Base-by-base conservation (phyloP, 2,888 invertebrate species). In the Diarsia mendica region DNA sequence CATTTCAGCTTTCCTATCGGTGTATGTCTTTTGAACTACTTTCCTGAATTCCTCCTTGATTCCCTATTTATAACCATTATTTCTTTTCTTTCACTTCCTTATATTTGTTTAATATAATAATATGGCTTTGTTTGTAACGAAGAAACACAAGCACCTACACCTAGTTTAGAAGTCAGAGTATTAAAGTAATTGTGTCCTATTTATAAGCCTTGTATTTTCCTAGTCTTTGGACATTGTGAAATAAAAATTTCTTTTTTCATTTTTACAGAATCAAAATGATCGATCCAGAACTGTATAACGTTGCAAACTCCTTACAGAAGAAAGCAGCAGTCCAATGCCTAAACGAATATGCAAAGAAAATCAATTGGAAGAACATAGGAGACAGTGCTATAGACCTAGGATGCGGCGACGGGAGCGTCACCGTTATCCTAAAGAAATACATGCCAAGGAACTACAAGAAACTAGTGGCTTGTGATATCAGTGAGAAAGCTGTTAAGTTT, bases 331-430 rank as follows among this genome's bases (percentile, higher is more conserved):
- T 95, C 5, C 96, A 97, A 78, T 97, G 97, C 8, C 91, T 98
- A 51, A 96, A 97, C n/a, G 97, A 97, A 88, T 98, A 97, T 89
- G 92, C 97, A 13, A 92, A 94, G 33, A 92, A 95, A 81, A 93
- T 98, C 53, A 94, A 96, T 72, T 97, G 97, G 97, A 94, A 95
- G 65, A 85, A 91, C 18, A 94, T 95, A 73, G 87, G 80, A 58
- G 92, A 93, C 63, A 91, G 92, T 9, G 90, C 97, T 23, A 88
- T 98, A 49, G 87, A 83, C 87, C 96, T 98, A 28, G 98, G 98
- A 0, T 98, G 97, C 77, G 98, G 98, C 0, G 97, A 98, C 48
- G 98, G 98, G 0, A 97, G 97, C 87, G 97, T 98, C 20, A 82
- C 88, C 0, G 97, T 97, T 33, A 84, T 92, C 58, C 93, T 98